Base-by-base conservation (phyloP, 2,888 invertebrate genomes). In the Agrotis exclamationis region DNA sequence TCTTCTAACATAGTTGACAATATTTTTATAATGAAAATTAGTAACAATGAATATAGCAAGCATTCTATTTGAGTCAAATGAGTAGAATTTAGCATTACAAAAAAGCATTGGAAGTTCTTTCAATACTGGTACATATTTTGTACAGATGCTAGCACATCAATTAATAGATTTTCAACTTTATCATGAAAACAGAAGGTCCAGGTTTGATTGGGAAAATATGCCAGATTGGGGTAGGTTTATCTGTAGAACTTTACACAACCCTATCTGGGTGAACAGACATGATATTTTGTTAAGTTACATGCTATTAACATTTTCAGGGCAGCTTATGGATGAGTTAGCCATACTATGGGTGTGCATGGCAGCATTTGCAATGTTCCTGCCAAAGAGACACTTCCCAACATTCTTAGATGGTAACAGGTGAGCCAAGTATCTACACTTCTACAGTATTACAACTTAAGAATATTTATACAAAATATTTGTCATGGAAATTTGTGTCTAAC, bases 331-430 rank as follows among this genome's bases (percentile, higher is more conserved):
- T 93, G 98, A 98, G 90, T 93, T 98, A 81, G 97, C 98, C 57
- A 98, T 98, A 88, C 90, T 98, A 58, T 98, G 98, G 98, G 97
- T 98, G 2, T 97, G 98, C 84, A 97, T 98, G 96, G 97, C 98
- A 28, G 97, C 97, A 7, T 97, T 98, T 89, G 97, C 98, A 48
- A 96, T 98, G 94, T 98, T 98, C 93, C 96, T 97, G 69, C 98
- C 98, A 39, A 96, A 97, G 87, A 96, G 97, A 90, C 97, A 97
- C 89, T 97, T 98, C 86, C 98, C 98, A 16, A 96, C 96, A 83
- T 97, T 97, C 87, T 95, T 97, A 71, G 94, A 96, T 79, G 97
- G 97, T 74, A 97, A 97, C 88, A 97, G 97, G 97, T 97, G 92
- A 93, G 93, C 90, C 58, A 24, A 60, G 45, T 39, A 33, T 33